These are phyloP conservation scores for Colius striatus DNA, from an alignment of 2,113 vertebrate species.

Conservation along the genomic window DNA sequence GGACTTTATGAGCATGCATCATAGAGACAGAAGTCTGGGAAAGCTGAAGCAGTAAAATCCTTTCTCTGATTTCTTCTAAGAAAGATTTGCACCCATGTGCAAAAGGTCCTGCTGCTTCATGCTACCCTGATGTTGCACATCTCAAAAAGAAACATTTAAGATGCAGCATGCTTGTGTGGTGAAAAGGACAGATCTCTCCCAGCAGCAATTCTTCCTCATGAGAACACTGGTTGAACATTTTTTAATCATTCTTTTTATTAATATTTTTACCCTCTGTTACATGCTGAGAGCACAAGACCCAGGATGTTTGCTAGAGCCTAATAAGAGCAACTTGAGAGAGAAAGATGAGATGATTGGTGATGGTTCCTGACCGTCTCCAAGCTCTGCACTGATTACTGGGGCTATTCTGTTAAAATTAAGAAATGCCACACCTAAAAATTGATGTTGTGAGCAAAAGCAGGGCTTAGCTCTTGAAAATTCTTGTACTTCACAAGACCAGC, in stretches of 20 bases:
- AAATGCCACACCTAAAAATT: background rate
- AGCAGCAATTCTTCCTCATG: background rate
- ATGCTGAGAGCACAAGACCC: background rate
- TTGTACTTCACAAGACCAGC: background rate
- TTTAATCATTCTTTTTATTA: background rate
- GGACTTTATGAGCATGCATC: constrained; percentile 3
- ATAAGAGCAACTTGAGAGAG: background rate
- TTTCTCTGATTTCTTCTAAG: background rate
- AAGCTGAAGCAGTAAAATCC: constrained; percentile 51
- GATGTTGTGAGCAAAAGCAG: background rate
- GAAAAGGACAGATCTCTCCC: background rate
- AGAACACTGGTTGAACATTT: background rate
- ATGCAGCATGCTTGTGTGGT: background rate
- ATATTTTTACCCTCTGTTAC: background rate
- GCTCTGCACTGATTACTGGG: background rate
- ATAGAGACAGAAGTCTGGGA: constrained; percentile 24
- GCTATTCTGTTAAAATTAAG: background rate
- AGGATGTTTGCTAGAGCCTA: background rate
- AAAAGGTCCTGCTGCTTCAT: background rate
- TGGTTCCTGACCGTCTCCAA: background rate
- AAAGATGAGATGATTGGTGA: background rate
- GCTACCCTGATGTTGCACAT: background rate
- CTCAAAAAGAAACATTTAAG: background rate
- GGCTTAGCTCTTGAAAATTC: background rate
- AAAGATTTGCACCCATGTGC: background rate